These are phyloP conservation scores for Calliopsis andreniformis DNA, from an alignment of 1,140 invertebrate genomes.

Conservation along the genomic window DNA sequence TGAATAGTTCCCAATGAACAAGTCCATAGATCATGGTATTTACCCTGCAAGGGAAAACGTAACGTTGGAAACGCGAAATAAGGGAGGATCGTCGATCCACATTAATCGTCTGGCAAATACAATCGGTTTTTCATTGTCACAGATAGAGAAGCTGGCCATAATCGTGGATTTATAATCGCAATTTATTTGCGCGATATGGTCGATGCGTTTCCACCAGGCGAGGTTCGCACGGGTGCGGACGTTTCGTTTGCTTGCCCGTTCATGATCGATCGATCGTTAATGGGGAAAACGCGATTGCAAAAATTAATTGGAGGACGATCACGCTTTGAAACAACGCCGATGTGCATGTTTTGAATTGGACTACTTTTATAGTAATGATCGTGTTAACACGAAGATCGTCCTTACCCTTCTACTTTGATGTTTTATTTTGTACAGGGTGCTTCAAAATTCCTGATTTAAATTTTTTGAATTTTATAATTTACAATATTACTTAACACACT, in stretches of 20 bases:
- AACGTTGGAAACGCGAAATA: slow-evolving; percentile 22
- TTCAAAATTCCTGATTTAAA: too few relatives aligned
- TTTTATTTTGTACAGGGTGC: not conserved
- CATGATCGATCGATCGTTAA: slow-evolving; percentile 54
- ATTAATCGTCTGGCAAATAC: slow-evolving; percentile 46
- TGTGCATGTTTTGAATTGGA: not conserved
- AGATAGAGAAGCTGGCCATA: slow-evolving; percentile 36
- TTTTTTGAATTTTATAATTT: too few relatives aligned
- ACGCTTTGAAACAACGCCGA: not conserved
- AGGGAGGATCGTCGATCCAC: slow-evolving; percentile 19
- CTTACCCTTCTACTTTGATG: not conserved
- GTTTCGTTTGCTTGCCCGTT: slow-evolving; percentile 50
- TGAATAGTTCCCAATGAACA: too few relatives aligned
- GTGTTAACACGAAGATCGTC: not conserved
- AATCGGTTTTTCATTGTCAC: slow-evolving; percentile 61
- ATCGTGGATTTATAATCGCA: slow-evolving; percentile 55
- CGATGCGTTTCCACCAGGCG: slow-evolving; percentile 23
- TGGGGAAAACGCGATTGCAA: slow-evolving; percentile 38
- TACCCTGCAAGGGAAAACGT: not conserved
- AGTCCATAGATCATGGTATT: not conserved
- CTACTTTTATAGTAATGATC: slow-evolving; percentile 4
- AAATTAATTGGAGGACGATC: slow-evolving; percentile 32
- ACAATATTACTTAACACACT: too few relatives aligned
- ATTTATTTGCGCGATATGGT: slow-evolving; percentile 50
- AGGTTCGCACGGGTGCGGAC: not conserved